A percentile compares a stretch with the other conserved stretches of the same genome.
Conservation (phyloP, 1,140 invertebrate species). For the Asobara japonica region DNA sequence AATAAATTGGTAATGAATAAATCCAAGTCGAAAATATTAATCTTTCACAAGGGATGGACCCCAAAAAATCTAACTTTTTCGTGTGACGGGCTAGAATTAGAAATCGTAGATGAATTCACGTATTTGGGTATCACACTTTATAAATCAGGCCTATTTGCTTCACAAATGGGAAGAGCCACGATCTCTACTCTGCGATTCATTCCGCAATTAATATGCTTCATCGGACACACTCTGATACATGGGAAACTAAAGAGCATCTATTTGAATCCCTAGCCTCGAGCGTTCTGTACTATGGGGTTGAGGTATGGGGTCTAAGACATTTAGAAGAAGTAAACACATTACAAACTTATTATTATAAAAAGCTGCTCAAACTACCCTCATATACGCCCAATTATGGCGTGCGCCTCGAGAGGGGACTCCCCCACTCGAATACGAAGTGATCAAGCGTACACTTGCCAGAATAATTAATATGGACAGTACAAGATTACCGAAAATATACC, state of each 20-base stretch:
- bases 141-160: neutral
- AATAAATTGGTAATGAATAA: neutral
- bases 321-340: slow-evolving; percentile 13
- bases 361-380: neutral
- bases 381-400: neutral
- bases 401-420: neutral
- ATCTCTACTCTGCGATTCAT: neutral
- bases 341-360: slow-evolving; percentile 16
- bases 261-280: neutral
- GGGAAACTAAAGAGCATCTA: neutral
- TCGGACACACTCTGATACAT: neutral
- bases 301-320: slow-evolving; percentile 18
- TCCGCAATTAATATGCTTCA: neutral
- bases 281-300: slow-evolving; percentile 14
- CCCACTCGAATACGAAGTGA: neutral
- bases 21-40: slow-evolving; percentile 2
- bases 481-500: neutral
- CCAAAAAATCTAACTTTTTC: neutral
- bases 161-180: neutral
- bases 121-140: neutral
- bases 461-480: neutral
- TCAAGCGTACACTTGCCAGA: neutral
- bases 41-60: neutral
- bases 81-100: neutral
- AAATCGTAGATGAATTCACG: neutral